phyloP scores from a whole-genome alignment of 2,888 invertebrate genomes.

The Drosophila acutilabella region DNA sequence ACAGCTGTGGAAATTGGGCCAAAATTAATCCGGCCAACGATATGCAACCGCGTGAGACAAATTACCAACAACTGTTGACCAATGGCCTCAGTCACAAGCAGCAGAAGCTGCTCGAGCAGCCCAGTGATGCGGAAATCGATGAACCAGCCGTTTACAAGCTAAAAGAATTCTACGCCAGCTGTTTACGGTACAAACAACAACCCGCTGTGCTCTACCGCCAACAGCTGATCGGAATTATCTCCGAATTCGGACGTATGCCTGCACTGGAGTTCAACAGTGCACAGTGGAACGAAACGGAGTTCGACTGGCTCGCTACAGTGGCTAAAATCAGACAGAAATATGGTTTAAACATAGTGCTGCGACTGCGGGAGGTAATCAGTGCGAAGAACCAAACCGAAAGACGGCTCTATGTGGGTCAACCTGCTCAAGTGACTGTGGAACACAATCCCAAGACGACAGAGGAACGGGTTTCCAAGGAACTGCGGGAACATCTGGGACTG shows the following conservation, averaged over 20 bases:
- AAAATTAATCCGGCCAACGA: slow-evolving; percentile 77
- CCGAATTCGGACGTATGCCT: slow-evolving; percentile 80
- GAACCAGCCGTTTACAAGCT: slow-evolving; percentile 55
- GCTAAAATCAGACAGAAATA: slow-evolving; percentile 74
- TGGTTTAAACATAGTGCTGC: slow-evolving; percentile 80
- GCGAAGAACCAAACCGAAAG: slow-evolving; percentile 53
- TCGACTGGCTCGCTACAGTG: slow-evolving; percentile 78
- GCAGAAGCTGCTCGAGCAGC: slow-evolving; percentile 65
- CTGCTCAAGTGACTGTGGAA: slow-evolving; percentile 50
- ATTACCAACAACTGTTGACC: slow-evolving; percentile 66
- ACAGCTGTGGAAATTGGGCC: slow-evolving; percentile 82
- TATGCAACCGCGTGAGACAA: slow-evolving; percentile 70
- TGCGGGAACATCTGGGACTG: slow-evolving; percentile 68
- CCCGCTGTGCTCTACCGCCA: slow-evolving; percentile 44
- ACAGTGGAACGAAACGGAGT: slow-evolving; percentile 49
- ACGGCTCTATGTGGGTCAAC: slow-evolving; percentile 79
- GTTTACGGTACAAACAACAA: slow-evolving; percentile 57
- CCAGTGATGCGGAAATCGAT: slow-evolving; percentile 52
- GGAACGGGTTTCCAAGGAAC: slow-evolving; percentile 41
- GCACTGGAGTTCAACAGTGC: slow-evolving; percentile 50
- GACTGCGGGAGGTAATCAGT: slow-evolving; percentile 62
- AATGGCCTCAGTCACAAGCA: slow-evolving; percentile 76
- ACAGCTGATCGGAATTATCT: slow-evolving; percentile 61
- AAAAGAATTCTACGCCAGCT: slow-evolving; percentile 82
- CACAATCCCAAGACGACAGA: slow-evolving; percentile 47